Base-by-base conservation (phyloP, 2,113 vertebrate genomes). In the Hemicordylus capensis region DNA sequence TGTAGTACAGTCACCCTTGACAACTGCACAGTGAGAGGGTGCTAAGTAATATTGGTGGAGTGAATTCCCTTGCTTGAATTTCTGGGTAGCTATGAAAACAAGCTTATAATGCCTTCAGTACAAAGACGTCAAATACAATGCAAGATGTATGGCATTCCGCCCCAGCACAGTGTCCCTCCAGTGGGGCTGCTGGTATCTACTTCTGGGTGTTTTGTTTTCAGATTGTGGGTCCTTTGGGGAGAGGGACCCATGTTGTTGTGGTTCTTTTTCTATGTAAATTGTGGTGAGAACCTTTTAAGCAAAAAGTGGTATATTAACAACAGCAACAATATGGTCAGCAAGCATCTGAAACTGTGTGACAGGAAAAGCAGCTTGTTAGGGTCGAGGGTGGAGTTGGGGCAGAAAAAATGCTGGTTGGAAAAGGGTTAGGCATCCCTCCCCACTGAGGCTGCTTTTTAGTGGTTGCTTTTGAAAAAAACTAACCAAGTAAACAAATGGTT, bases 41-140 rank as follows among this genome's bases (percentile, higher is more conserved):
- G 48, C 76, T 1, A 84, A 89, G 83, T 90, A 80, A 92, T 93
- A 92, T 93, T 95, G 94, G 89, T 93, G 74, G 91, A 83, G 81
- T 73, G 93, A 85, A 86, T 93, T 94, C 95, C 91, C 77, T 73
- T 81, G 89, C 94, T 92, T 94, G 94, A 94, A 91, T 88, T 95
- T 95, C 89, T 37, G 76, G 80, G 77, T 93, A 90, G 87, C 87
- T 91, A 87, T 85, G n/a, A 86, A 89, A 94, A 66, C 79, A 89
- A 15, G 31, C 26, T 5, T 74, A 17, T 31, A 10, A 28, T 48
- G 44, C 44, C 12, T 6, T 46, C 1, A 11, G 42, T 28, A 31
- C 24, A 1, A 46, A 70, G 17, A 70, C 37, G 42, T 39, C 67
- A 70, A 70, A 39, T 70, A 39, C 39, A 70, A 3, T 26, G 8